phyloP scores from a whole-genome alignment of 2,797 vertebrate genomes.

The Oreochromis grahami region DNA sequence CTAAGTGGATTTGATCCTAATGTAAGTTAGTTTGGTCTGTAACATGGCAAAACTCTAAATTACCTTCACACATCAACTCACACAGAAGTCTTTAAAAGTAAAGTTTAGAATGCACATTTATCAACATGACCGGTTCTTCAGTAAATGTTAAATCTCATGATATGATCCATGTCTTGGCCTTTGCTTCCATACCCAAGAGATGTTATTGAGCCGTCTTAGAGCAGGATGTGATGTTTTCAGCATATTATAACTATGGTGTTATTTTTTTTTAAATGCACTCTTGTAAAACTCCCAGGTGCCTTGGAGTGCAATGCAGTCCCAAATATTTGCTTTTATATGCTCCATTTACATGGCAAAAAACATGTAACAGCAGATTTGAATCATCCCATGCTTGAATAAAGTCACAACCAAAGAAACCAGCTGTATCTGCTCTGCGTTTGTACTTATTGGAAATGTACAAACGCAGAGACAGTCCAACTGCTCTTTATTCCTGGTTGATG shows the following conservation, averaged over 20 bases:
- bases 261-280: background rate
- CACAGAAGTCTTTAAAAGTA: background rate
- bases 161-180: background rate
- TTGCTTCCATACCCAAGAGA: background rate
- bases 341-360: background rate
- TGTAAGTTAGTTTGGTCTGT: background rate
- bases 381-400: background rate
- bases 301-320: conserved; percentile 37
- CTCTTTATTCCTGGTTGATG: background rate
- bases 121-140: background rate
- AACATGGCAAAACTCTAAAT: background rate
- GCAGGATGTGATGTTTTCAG: background rate
- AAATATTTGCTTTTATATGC: background rate
- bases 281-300: conserved; percentile 40
- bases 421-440: background rate
- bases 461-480: background rate
- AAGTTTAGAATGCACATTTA: background rate
- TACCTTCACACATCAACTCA: background rate
- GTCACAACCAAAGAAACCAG: background rate
- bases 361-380: background rate
- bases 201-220: background rate
- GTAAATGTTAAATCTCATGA: background rate
- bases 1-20: background rate
- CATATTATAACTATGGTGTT: background rate
- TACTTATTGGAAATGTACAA: background rate